These are phyloP conservation scores for Ischnura elegans DNA, from an alignment of 2,888 invertebrate species.

Conservation along the genomic window DNA sequence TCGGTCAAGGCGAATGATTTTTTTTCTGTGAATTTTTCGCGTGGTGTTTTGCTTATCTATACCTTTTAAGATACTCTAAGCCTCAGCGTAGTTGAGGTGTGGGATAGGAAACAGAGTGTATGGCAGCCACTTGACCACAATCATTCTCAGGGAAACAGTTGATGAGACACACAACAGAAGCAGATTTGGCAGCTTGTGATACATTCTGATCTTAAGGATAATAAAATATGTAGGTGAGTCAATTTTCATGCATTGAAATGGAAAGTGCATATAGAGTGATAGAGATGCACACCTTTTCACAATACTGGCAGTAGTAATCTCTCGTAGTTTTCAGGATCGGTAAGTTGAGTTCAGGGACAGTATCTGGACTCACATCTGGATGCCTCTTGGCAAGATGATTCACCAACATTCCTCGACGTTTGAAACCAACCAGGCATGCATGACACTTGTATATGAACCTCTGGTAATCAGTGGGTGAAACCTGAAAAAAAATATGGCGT, in stretches of 20 bases:
- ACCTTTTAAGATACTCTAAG: too few relatives aligned
- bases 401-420: constrained; percentile 91
- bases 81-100: too few relatives aligned
- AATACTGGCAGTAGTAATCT: constrained; percentile 91
- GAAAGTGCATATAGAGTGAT: background rate
- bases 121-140: too few relatives aligned
- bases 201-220: too few relatives aligned
- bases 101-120: too few relatives aligned
- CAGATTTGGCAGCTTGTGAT: too few relatives aligned
- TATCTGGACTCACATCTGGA: constrained; percentile 83
- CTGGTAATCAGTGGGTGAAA: constrained; percentile 83
- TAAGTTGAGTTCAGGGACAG: constrained; percentile 86
- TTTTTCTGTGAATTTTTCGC: too few relatives aligned
- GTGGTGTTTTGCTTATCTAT: too few relatives aligned
- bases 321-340: constrained; percentile 88
- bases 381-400: constrained; percentile 91
- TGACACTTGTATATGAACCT: constrained; percentile 89
- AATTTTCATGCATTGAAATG: background rate
- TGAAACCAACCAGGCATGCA: constrained; percentile 87
- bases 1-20: too few relatives aligned
- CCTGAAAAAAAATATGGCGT: constrained; percentile 75
- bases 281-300: constrained; percentile 82
- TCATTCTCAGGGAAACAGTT: too few relatives aligned
- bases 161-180: too few relatives aligned
- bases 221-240: too few relatives aligned